Evolutionary conservation across 2,113 vertebrate genomes (phyloP).

Genomic region (Syngnathus typhle): DNA sequence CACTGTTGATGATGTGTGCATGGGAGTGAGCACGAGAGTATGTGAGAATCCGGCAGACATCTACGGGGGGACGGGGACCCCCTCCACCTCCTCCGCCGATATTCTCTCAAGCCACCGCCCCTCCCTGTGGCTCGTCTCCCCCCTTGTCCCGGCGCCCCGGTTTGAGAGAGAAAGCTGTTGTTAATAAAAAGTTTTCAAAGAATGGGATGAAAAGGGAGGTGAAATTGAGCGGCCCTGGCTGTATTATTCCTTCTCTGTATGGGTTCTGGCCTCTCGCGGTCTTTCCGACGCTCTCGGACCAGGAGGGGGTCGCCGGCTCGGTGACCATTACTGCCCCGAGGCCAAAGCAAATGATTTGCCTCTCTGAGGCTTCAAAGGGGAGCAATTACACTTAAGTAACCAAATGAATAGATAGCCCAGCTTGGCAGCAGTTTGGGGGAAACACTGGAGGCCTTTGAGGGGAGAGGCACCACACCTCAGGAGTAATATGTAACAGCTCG

Average conservation of each 20-base stretch:
- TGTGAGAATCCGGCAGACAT: slow-evolving; percentile 58
- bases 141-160: slow-evolving; percentile 60
- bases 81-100: slow-evolving; percentile 29
- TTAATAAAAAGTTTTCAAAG: slow-evolving; percentile 81
- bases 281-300: slow-evolving; percentile 68
- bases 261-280: slow-evolving; percentile 76
- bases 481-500: slow-evolving; percentile 67
- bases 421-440: slow-evolving; percentile 72
- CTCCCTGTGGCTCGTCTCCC: slow-evolving; percentile 36
- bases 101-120: slow-evolving; percentile 52
- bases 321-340: slow-evolving; percentile 72
- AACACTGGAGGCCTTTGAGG: slow-evolving; percentile 74
- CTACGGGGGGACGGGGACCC: slow-evolving; percentile 51
- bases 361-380: slow-evolving; percentile 79
- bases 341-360: slow-evolving; percentile 80
- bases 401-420: slow-evolving; percentile 80
- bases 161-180: slow-evolving; percentile 77
- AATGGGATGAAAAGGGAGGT: slow-evolving; percentile 78
- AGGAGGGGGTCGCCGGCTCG: slow-evolving; percentile 70
- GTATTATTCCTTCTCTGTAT: slow-evolving; percentile 81
- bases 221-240: slow-evolving; percentile 76
- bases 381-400: slow-evolving; percentile 83
- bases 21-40: slow-evolving; percentile 29
- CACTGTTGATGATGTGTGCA: slow-evolving; percentile 63
- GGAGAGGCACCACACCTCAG: slow-evolving; percentile 72